Evolutionary conservation across 1,140 invertebrate species (phyloP).

Genomic region (Drosophila punjabiensis): DNA sequence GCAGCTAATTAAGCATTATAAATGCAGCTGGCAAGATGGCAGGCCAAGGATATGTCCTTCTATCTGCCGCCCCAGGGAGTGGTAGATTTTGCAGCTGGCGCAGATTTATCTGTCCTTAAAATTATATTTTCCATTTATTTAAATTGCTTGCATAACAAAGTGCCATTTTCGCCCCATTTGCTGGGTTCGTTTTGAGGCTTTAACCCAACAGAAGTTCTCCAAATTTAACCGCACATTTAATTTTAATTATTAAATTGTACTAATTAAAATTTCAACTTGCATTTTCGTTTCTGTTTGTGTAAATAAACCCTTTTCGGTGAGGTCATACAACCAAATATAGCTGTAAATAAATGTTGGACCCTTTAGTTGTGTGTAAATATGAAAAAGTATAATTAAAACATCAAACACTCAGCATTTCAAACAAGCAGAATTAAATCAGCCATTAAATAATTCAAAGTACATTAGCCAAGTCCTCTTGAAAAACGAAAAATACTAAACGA

Average conservation of each 20-base stretch:
- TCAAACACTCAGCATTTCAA: constrained; percentile 21
- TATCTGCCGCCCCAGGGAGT: constrained; percentile 26
- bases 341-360: constrained; percentile 39
- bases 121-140: constrained; percentile 23
- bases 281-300: constrained; percentile 31
- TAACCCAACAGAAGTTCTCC: constrained; percentile 11
- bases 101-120: constrained; percentile 8
- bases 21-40: constrained; percentile 51
- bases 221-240: constrained; percentile 20
- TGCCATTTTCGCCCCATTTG: not conserved
- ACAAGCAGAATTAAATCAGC: constrained; percentile 22
- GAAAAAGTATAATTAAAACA: constrained; percentile 28
- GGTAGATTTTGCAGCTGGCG: constrained; percentile 21
- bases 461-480: constrained; percentile 20
- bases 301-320: constrained; percentile 43
- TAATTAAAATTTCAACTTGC: constrained; percentile 36
- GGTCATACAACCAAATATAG: constrained; percentile 9
- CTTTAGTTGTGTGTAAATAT: constrained; percentile 42
- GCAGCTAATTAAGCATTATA: constrained; percentile 80
- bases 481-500: constrained; percentile 15
- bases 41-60: constrained; percentile 22
- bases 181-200: not conserved
- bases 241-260: constrained; percentile 47
- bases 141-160: constrained; percentile 21
- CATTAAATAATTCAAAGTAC: constrained; percentile 22